Evolutionary conservation across 92 coral and sea anemone genomes (phyloP).

Genomic region (Pocillopora grandis): DNA sequence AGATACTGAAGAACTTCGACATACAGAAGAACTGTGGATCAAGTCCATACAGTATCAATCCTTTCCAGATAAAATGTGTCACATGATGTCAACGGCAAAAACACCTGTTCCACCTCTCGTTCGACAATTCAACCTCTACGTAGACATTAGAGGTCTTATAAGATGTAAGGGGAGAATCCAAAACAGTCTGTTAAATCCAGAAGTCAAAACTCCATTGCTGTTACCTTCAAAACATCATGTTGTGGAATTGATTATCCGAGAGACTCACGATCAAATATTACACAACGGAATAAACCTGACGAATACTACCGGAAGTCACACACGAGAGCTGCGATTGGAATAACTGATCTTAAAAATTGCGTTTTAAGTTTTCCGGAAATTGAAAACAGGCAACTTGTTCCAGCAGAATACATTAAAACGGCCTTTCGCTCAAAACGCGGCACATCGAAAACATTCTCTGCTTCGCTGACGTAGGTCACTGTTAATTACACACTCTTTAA

Average conservation of each 20-base stretch:
- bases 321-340: too few species aligned
- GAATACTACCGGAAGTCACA: too few species aligned
- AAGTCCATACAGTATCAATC: constrained; percentile 59
- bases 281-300: constrained; percentile 43
- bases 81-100: constrained; percentile 6
- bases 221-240: constrained; percentile 38
- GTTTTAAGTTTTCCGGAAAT: too few species aligned
- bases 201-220: constrained; percentile 46
- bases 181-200: constrained; percentile 39
- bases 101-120: constrained; percentile 16
- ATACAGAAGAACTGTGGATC: constrained; percentile 64
- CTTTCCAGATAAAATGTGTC: constrained; percentile 9
- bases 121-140: constrained; percentile 32
- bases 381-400: too few species aligned
- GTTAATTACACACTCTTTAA: too few species aligned
- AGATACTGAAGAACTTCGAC: constrained; percentile 43
- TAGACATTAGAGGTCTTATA: constrained; percentile 37
- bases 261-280: constrained; percentile 31
- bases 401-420: too few species aligned
- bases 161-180: constrained; percentile 53
- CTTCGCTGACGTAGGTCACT: too few species aligned
- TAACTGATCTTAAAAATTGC: too few species aligned
- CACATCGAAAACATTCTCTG: too few species aligned
- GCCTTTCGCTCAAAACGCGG: too few species aligned
- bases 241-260: constrained; percentile 32